Percentiles rank a stretch among this genome's conserved stretches.
phyloP scores from a whole-genome alignment of 2,113 vertebrate genomes.

The Ascaphus truei region DNA sequence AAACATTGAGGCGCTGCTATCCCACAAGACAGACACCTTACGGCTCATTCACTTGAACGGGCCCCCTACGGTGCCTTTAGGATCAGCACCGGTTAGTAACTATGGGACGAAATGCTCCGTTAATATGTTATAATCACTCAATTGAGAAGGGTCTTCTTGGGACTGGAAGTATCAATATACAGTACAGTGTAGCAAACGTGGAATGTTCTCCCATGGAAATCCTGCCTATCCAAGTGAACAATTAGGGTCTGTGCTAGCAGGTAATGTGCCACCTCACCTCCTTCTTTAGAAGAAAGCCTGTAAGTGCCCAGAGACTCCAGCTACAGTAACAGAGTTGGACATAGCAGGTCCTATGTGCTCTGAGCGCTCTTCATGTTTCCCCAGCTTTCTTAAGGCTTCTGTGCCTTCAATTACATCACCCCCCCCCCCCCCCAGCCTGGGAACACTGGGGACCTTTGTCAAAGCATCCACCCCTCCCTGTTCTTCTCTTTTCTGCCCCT shows the following conservation, averaged over 20 bases:
- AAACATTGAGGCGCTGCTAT: too few species aligned
- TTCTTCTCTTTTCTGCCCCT: background rate
- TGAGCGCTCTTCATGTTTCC: background rate
- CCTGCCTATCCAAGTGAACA: background rate
- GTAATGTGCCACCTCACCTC: background rate
- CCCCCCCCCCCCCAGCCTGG: too few species aligned
- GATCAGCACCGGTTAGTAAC: too few species aligned
- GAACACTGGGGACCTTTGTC: conserved; percentile 15
- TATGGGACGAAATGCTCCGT: too few species aligned
- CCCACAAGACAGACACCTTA: too few species aligned
- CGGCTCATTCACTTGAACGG: too few species aligned
- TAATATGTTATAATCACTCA: too few species aligned
- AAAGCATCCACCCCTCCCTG: background rate
- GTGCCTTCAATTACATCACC: conserved; percentile 1
- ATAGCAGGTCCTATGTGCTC: conserved; percentile 1
- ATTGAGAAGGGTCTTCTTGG: too few species aligned
- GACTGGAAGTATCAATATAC: too few species aligned
- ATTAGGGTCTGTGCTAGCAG: conserved; percentile 13
- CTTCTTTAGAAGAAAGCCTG: background rate
- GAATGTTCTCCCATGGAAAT: background rate
- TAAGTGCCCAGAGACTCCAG: background rate
- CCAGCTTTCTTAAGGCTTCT: background rate
- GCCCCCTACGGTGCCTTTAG: too few species aligned
- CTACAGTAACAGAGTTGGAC: background rate
- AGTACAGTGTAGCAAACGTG: background rate